Percentiles rank a stretch among this genome's conserved stretches.
phyloP scores from a whole-genome alignment of 2,113 vertebrate genomes.

The Anser brachyrhynchus region DNA sequence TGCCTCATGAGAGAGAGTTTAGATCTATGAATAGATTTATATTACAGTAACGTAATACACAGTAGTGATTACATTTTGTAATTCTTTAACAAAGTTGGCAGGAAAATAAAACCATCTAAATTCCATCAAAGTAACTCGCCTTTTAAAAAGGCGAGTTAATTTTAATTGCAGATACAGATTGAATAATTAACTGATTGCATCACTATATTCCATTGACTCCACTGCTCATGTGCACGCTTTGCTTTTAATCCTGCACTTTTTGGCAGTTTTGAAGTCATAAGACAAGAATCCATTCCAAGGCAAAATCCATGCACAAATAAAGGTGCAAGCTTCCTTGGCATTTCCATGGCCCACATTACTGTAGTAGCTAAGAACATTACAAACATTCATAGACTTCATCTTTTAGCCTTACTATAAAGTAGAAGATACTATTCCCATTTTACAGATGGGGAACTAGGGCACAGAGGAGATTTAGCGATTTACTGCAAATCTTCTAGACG shows the following conservation, averaged over 20 bases:
- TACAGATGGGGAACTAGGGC: neutral
- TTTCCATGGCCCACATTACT: neutral
- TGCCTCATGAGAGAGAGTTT: neutral
- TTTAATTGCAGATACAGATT: neutral
- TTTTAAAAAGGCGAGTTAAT: neutral
- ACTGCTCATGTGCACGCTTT: constrained; percentile 26
- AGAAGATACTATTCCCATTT: neutral
- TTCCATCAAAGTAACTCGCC: neutral
- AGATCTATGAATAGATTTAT: neutral
- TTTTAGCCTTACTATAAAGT: neutral
- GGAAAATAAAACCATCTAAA: neutral
- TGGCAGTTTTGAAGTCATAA: neutral
- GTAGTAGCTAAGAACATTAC: neutral
- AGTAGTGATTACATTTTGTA: neutral
- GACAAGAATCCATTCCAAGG: neutral
- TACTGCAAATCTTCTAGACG: neutral
- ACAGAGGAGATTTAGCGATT: neutral
- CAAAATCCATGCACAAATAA: neutral
- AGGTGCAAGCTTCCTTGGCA: neutral
- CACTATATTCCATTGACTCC: neutral
- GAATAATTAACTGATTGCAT: neutral
- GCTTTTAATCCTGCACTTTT: constrained; percentile 9
- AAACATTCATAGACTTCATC: neutral
- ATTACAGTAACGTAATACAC: neutral
- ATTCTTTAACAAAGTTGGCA: neutral